Evolutionary conservation across 2,888 invertebrate species (phyloP), one percentile per base, ranked within the genome.

Genomic region (Boloria selene): DNA sequence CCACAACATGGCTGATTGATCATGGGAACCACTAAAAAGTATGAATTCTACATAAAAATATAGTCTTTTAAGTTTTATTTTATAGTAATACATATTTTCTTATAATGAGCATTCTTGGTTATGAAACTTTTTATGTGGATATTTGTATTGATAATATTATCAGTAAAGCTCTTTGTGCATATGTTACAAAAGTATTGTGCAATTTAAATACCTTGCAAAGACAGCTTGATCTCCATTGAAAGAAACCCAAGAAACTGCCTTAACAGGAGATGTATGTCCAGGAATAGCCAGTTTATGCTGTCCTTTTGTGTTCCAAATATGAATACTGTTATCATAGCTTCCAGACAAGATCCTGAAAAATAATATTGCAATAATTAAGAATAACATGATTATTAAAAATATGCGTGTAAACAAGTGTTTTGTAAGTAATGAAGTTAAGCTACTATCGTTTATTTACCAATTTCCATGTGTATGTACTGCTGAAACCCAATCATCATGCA

Each of bases 401-500:
- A 22, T 22, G 22, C 2, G 22, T 38, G 7, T 38, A 38, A 10
- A 10, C 31, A 38, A 38, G 7, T 38, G 7, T 38, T 38, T 38
- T 38, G 2, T 38, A 38, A 38, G 31, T 38, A 38, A 38, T 38
- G 2, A 31, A 38, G 31, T 38, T 38, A 10, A 10, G 13, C 13
- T 50, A 31, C 14, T 54, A 38, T n/a, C 38, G 4, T 13, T 26
- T 61, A 16, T 58, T 67, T 70, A 95, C 96, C 96, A 97, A 80
- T 95, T 94, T 50, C 93, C 94, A 69, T 93, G 89, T 50, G 95
- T 93, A 75, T 96, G 95, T 0, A 98, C 95, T 52, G 97, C 95
- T 18, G 98, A 96, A n/a, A 99, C 98, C 99, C 99, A 99, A 83
- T 99, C 99, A 87, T 99, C 98, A 79, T 99, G 98, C 83, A 97